Evolutionary conservation across 2,888 invertebrate genomes (phyloP), one percentile per base, ranked within the genome.

Genomic region (Tridacna gigas): DNA sequence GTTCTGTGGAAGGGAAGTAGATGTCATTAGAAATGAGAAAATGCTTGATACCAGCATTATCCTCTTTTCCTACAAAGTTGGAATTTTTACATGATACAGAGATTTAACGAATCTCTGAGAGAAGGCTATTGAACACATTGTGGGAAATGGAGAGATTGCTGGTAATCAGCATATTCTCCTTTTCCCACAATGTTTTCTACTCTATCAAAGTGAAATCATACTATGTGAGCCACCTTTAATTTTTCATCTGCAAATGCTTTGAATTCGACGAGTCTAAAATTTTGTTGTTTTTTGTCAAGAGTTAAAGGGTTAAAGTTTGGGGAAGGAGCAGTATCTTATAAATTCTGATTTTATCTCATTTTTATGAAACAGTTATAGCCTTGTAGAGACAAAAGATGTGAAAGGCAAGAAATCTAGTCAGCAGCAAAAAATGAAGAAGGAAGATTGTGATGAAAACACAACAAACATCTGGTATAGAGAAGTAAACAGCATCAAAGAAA

Each of bases 381-480:
- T 86, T 63, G 88, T 87, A 45, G 91, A 89, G 67, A 51, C 82
- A 5, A 75, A 81, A 0, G 79, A 77, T 20, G 83, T 82, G 12
- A 86, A 88, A 65, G 75, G 76, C 13, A 85, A 80, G 67, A 91
- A 90, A 75, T 63, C 83, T 13, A 75, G 65, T 63, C 75, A 83
- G 51, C 60, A 25, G 20, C 65, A 22, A 22, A 75, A 69, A n/a
- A 86, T 90, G 12, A 82, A 82, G 56, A 77, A 82, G 20, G 86
- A 89, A 56, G 79, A 82, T 15, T 56, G 89, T 74, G 86, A 82
- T 66, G 86, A 88, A 7, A 85, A 85, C 28, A 90, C 91, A 25
- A 66, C 77, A n/a, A 86, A 85, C 11, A 82, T 90, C 0, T 91
- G 92, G 90, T 81, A 89, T 45, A 89, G 89, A 76, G 91, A 93